Conservation (phyloP, 2,113 vertebrate genomes). For the Percopsis transmontana region DNA sequence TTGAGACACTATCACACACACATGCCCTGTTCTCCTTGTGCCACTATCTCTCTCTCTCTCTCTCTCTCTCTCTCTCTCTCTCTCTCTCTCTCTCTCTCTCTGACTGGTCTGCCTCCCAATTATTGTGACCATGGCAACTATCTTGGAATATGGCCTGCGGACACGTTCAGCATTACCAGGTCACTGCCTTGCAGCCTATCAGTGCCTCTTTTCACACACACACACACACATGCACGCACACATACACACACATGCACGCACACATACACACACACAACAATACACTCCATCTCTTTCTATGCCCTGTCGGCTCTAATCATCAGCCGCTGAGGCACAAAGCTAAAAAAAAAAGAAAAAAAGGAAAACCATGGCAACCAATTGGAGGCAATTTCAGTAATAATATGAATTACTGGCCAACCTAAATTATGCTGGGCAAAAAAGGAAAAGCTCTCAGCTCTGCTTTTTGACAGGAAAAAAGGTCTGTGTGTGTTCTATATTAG, state of each 20-base stretch:
- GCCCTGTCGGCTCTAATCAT: conserved; percentile 66
- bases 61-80: neutral
- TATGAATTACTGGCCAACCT: conserved; percentile 68
- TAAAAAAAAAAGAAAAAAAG: conserved; percentile 70
- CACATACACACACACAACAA: conserved; percentile 19
- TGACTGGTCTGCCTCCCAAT: conserved; percentile 68
- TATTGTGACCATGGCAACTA: conserved; percentile 82
- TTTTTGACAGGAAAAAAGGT: conserved; percentile 35
- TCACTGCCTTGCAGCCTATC: conserved; percentile 71
- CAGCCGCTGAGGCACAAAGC: conserved; percentile 48
- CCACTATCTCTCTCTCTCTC: neutral
- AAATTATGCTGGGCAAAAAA: conserved; percentile 62
- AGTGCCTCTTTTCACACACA: conserved; percentile 40
- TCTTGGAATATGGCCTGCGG: conserved; percentile 77
- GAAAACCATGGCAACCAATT: conserved; percentile 83
- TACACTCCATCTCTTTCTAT: conserved; percentile 41
- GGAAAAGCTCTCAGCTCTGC: conserved; percentile 53
- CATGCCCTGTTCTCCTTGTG: neutral
- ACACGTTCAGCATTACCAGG: conserved; percentile 78
- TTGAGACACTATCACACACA: neutral
- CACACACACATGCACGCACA: conserved; percentile 42
- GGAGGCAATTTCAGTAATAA: conserved; percentile 80
- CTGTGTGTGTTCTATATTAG: neutral
- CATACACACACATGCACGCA: conserved; percentile 22
- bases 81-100: conserved; percentile 22